phyloP scores from a whole-genome alignment of 1,140 invertebrate genomes.

The Matsumurasca onukii region DNA sequence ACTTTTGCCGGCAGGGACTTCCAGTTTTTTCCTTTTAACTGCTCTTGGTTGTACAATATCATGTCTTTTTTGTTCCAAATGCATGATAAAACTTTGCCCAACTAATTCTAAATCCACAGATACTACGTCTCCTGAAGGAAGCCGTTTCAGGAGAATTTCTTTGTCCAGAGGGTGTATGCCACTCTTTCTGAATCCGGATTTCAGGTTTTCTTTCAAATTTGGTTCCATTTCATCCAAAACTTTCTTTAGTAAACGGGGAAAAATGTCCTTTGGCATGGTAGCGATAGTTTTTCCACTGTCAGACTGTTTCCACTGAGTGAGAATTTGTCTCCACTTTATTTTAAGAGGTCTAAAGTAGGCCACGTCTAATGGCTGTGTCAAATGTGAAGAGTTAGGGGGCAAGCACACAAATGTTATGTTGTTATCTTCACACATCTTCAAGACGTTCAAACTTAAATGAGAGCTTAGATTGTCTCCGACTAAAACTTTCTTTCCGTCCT shows the following conservation, averaged over 20 bases:
- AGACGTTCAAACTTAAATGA: slow-evolving; percentile 44
- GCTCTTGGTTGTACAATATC: not conserved
- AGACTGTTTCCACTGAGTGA: slow-evolving; percentile 43
- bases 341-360: slow-evolving; percentile 48
- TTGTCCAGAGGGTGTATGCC: slow-evolving; percentile 33
- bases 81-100: slow-evolving; percentile 6
- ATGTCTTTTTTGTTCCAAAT: slow-evolving; percentile 13
- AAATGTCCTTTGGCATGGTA: slow-evolving; percentile 30
- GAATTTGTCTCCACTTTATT: slow-evolving; percentile 45
- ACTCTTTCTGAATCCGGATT: slow-evolving; percentile 34
- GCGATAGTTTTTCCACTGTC: slow-evolving; percentile 10
- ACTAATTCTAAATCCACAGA: slow-evolving; percentile 3
- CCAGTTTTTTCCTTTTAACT: slow-evolving; percentile 10
- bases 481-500: slow-evolving; percentile 38
- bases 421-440: slow-evolving; percentile 44
- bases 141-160: not conserved
- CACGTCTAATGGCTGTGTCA: slow-evolving; percentile 50
- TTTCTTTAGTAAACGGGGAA: slow-evolving; percentile 14
- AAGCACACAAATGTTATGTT: slow-evolving; percentile 47
- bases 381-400: slow-evolving; percentile 49
- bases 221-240: slow-evolving; percentile 19
- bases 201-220: slow-evolving; percentile 31
- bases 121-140: slow-evolving; percentile 3
- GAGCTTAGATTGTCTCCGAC: slow-evolving; percentile 49
- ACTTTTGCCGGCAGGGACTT: slow-evolving; percentile 27